Evolutionary conservation across 2,888 invertebrate species (phyloP), one percentile per base, ranked within the genome.

Genomic region (Iselma pallidipennis): DNA sequence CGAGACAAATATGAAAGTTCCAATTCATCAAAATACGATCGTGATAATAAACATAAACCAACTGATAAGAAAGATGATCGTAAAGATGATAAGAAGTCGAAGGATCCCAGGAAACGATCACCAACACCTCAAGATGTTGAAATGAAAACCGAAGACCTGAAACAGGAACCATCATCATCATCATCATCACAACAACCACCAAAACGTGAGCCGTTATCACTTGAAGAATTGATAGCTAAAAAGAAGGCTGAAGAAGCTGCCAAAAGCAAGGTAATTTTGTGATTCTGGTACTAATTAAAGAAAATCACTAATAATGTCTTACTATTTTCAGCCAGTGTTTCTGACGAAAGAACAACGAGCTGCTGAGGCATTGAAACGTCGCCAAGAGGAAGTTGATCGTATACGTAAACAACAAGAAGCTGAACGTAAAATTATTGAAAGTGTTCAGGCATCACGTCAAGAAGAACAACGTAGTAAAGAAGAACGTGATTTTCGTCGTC

Each of bases 221-320:
- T 99, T 58, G 99, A 99, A 80, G 98, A 99, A 79, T 81, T 99
- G 42, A 83, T 99, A 51, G 92, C 95, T 0, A 97, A 96, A 81
- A 97, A 97, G 78, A 97, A 98, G 77, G 95, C 95, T 0, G 97
- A 97, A 78, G 96, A 98, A 80, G 94, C 92, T 75, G 96, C 94
- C 1, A 87, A 94, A 55, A 94, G 96, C 72, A 98, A 98, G 81
- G 88, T 88, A 79, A 60, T 59, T 61, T 2, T 1, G 0, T 3
- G 4, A n/a, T 25, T 50, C 26, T 58, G n/a, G n/a, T n/a, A n/a
- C n/a, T n/a, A n/a, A n/a, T n/a, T 49, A 9, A 29, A 29, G 2
- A n/a, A 21, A 0, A 10, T 16, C 7, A 16, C 9, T 9, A 28
- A 21, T 19, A 12, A 4, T 19, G 4, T 42, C 9, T 7, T 45